Evolutionary conservation across 2,113 vertebrate genomes (phyloP).

Genomic region (Tychaedon coryphoeus): DNA sequence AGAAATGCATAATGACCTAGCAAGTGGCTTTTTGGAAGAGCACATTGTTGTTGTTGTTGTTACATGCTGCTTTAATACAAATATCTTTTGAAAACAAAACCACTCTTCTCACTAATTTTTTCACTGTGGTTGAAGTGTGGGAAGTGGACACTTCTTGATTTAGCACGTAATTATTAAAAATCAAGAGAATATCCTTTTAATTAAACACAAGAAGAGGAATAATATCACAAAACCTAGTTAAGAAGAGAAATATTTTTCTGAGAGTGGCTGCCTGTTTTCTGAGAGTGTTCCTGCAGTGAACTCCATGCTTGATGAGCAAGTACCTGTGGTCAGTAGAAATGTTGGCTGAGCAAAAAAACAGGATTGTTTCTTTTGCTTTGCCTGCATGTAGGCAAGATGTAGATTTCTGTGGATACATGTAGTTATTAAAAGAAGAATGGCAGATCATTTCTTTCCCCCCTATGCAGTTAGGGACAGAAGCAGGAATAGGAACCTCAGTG

Average conservation of each 20-base stretch:
- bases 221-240: background rate
- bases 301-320: background rate
- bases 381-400: background rate
- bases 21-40: background rate
- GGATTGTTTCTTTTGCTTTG: background rate
- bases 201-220: background rate
- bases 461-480: background rate
- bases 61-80: background rate
- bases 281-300: background rate
- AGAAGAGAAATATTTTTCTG: background rate
- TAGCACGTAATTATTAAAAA: constrained; percentile 1
- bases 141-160: constrained; percentile 19
- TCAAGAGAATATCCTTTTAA: background rate
- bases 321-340: background rate
- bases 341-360: background rate
- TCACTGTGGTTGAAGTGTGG: background rate
- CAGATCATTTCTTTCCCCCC: background rate
- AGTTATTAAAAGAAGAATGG: background rate
- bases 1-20: background rate
- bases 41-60: background rate
- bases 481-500: background rate
- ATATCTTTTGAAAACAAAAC: background rate
- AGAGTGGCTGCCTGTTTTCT: background rate
- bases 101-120: background rate
- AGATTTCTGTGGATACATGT: background rate